phyloP scores from a whole-genome alignment of 2,113 vertebrate species.

The Calidris pygmaea region DNA sequence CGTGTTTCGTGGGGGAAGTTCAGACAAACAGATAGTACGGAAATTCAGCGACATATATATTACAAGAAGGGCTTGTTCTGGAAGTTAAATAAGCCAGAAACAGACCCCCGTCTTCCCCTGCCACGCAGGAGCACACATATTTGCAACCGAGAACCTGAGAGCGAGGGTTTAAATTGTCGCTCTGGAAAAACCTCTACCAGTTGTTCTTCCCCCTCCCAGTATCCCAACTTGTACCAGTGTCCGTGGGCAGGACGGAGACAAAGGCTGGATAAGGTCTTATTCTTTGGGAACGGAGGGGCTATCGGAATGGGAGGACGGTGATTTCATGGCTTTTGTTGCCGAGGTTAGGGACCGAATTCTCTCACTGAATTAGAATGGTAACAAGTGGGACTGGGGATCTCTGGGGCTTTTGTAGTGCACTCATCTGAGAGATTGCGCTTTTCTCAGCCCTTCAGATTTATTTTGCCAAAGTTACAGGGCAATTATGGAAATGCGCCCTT shows the following conservation, averaged over 20 bases:
- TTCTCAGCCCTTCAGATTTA: conserved; percentile 89
- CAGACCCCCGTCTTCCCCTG: neutral
- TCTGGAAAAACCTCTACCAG: neutral
- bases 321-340: conserved; percentile 89
- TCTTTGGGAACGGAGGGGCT: conserved; percentile 68
- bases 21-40: neutral
- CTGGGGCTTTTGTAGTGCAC: conserved; percentile 87
- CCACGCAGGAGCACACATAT: neutral
- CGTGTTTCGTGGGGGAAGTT: neutral
- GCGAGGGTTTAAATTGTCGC: neutral
- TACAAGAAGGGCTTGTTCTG: neutral
- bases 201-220: neutral
- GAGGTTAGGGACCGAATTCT: conserved; percentile 85
- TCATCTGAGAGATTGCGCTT: conserved; percentile 92
- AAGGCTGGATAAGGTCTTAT: conserved; percentile 83
- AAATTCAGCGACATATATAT: neutral
- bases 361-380: conserved; percentile 84
- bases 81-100: neutral
- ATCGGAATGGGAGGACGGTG: conserved; percentile 77
- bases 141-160: neutral
- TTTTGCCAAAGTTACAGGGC: conserved; percentile 95
- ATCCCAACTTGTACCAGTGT: neutral
- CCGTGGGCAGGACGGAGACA: conserved; percentile 72
- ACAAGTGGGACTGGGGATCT: conserved; percentile 87
- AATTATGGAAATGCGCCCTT: conserved; percentile 98